Base-by-base conservation (phyloP, 2,797 vertebrate genomes). In the Sylvilagus floridanus region DNA sequence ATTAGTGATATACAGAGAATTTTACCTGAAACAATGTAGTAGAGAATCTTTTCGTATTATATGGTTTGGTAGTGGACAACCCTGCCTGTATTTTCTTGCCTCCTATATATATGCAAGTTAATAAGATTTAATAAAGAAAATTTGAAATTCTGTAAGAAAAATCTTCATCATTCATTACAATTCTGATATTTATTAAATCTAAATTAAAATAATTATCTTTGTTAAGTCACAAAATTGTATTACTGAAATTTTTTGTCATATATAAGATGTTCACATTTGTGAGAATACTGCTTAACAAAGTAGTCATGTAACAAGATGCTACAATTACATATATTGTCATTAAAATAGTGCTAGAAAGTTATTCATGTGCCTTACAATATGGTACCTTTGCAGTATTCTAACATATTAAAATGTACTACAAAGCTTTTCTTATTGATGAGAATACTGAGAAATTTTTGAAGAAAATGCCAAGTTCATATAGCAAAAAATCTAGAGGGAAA, bases 301-400 rank as follows among this genome's bases (percentile, higher is more conserved):
- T 47, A 78, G 35, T 7, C 47, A 13, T 84, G 13, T 32, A 77
- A 73, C 4, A 52, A 32, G 11, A 13, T 30, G 52, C 0, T 71
- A 2, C 84, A 57, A 72, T 89, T 83, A 66, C 3, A 66, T 28
- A 71, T 5, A 37, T n/a, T 72, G 35, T 69, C 26, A 83, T 78
- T 82, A 76, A 91, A 69, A 21, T 50, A 81, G 0, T 83, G 4
- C n/a, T 75, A 73, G 69, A 75, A 81, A 83, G 3, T 82, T 85
- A 90, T 69, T 89, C 35, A 50, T 9, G 24, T 91, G 63, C 13
- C 60, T 90, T 93, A 79, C 62, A 93, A 83, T 85, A 81, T 7
- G 26, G 9, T 68, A 65, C 10, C 3, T 69, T 79, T 84, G 73
- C 95, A 75, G 62, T 71, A 60, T 82, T 84, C 72, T 62, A 60